phyloP scores from a whole-genome alignment of 2,797 vertebrate species.

The Bovichtus variegatus region DNA sequence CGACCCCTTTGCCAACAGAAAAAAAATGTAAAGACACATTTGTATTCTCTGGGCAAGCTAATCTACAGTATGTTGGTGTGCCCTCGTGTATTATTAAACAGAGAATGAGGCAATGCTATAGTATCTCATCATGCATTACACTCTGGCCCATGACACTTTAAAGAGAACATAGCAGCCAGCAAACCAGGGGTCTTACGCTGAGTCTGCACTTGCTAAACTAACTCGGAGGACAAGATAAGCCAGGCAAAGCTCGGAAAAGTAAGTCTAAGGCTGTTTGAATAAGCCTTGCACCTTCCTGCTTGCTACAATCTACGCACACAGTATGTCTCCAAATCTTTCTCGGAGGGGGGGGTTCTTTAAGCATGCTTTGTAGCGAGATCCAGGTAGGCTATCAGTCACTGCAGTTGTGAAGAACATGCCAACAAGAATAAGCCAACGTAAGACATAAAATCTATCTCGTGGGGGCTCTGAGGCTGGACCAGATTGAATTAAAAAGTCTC shows the following conservation, averaged over 20 bases:
- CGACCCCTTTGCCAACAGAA: conserved; percentile 35
- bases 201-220: conserved; percentile 77
- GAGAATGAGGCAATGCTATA: conserved; percentile 49
- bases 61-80: conserved; percentile 35
- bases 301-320: conserved; percentile 64
- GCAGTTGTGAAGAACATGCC: conserved; percentile 65
- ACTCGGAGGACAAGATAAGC: conserved; percentile 76
- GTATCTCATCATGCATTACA: conserved; percentile 58
- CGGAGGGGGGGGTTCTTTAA: conserved; percentile 66
- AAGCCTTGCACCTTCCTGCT: conserved; percentile 69
- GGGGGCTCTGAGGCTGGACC: conserved; percentile 49
- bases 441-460: conserved; percentile 75
- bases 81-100: conserved; percentile 67
- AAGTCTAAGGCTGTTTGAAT: conserved; percentile 79
- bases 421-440: conserved; percentile 64
- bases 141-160: conserved; percentile 70
- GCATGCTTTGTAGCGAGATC: conserved; percentile 71
- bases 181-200: conserved; percentile 70
- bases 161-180: conserved; percentile 63
- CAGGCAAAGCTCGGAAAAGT: conserved; percentile 70
- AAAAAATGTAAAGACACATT: conserved; percentile 46
- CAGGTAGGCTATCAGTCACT: conserved; percentile 75
- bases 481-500: conserved; percentile 76
- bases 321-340: conserved; percentile 69
- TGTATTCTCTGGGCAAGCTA: conserved; percentile 26